These are phyloP conservation scores for Octomys mimax DNA, from an alignment of 2,797 vertebrate species.

Conservation along the genomic window DNA sequence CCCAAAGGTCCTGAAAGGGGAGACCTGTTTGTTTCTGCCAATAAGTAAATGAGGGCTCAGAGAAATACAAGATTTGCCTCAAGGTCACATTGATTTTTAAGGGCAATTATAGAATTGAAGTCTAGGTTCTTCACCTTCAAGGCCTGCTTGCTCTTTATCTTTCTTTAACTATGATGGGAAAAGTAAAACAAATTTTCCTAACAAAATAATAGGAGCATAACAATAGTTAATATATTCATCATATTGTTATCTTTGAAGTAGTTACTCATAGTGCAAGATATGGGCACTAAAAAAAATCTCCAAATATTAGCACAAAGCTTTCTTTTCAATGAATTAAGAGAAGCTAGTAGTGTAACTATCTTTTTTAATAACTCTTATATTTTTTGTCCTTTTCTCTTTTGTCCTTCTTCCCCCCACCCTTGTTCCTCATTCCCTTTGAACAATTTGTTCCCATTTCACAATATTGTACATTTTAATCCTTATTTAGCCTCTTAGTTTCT, in stretches of 20 bases:
- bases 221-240: neutral
- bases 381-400: neutral
- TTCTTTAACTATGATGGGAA: neutral
- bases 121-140: neutral
- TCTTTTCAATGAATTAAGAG: neutral
- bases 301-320: neutral
- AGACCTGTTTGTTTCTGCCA: slow-evolving; percentile 26
- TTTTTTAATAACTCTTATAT: too few relatives aligned
- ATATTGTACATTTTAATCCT: neutral
- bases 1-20: neutral
- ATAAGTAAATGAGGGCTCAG: slow-evolving; percentile 5
- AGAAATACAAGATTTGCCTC: slow-evolving; percentile 12
- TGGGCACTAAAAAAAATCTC: neutral
- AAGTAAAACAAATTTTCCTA: neutral
- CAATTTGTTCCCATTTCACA: neutral
- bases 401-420: neutral
- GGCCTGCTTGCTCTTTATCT: neutral
- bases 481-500: neutral
- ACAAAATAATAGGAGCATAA: neutral
- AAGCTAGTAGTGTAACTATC: neutral
- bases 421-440: neutral
- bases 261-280: neutral
- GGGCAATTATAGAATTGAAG: neutral
- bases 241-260: neutral
- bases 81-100: neutral